phyloP scores from a whole-genome alignment of 2,797 vertebrate genomes.

The Alcedo quadribrachys region DNA sequence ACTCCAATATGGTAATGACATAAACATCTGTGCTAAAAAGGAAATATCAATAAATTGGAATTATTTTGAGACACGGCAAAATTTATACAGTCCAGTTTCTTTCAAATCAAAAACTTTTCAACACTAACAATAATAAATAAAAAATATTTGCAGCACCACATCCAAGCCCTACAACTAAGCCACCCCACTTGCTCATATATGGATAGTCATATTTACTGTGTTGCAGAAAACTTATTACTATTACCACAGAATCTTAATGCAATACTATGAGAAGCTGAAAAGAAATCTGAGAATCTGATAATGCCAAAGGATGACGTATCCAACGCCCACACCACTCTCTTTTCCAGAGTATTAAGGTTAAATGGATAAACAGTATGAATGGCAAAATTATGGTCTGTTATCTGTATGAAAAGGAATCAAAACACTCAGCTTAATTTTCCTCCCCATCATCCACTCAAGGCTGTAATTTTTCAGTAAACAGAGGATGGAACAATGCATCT shows the following conservation, averaged over 20 bases:
- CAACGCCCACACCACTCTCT: neutral
- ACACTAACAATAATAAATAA: neutral
- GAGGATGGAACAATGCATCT: neutral
- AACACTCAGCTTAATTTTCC: neutral
- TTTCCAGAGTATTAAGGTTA: neutral
- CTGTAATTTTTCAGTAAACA: neutral
- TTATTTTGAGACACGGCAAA: neutral
- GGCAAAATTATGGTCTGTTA: neutral
- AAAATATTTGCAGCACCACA: neutral
- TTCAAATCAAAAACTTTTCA: neutral
- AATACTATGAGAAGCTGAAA: neutral
- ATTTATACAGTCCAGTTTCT: neutral
- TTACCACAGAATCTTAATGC: neutral
- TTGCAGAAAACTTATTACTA: neutral
- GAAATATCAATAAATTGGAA: neutral
- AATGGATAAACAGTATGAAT: neutral
- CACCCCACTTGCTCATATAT: neutral
- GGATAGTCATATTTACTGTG: neutral
- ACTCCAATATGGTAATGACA: neutral
- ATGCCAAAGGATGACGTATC: neutral
- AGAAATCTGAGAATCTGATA: neutral
- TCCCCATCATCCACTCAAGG: neutral
- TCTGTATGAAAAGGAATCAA: neutral
- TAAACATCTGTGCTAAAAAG: neutral
- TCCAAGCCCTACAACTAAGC: neutral